Percentiles rank a stretch among this genome's conserved stretches.
These are phyloP conservation scores for Gastracanthus pulcherrimus DNA, from an alignment of 2,888 invertebrate genomes.

Conservation along the genomic window DNA sequence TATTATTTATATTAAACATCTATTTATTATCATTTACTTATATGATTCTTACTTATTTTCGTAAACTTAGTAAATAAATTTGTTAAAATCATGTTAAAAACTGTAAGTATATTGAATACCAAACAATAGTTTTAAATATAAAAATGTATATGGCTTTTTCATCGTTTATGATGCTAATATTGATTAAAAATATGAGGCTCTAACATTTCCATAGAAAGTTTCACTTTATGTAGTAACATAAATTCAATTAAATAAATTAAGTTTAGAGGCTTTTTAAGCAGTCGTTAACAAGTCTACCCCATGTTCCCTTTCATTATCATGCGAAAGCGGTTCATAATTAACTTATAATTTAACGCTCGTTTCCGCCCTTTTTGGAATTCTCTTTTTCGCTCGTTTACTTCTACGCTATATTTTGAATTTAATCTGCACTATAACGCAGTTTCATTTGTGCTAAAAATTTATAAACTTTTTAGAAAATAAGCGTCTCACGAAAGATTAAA, in stretches of 20 bases:
- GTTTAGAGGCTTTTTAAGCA: not conserved
- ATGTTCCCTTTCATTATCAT: not conserved
- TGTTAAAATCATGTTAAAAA: no score
- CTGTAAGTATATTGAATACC: no score
- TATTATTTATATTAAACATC: no score
- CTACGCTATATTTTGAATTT: not conserved
- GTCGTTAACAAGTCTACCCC: not conserved
- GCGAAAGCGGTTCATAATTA: not conserved
- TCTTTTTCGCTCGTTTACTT: not conserved
- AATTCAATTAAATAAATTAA: not conserved
- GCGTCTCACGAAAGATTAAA: not conserved
- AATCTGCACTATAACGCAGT: not conserved
- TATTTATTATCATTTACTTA: no score
- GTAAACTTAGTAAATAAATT: no score
- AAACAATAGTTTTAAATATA: no score
- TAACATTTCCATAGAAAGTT: no score
- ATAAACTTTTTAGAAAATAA: not conserved
- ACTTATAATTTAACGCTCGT: not conserved
- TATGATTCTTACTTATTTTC: no score
- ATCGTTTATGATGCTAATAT: not conserved
- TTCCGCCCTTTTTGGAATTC: not conserved
- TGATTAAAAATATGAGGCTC: not conserved
- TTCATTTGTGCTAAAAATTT: not conserved
- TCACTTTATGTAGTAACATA: not conserved
- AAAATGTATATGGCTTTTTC: not conserved